Evolutionary conservation across 2,888 invertebrate genomes (phyloP).

Genomic region (Ophion obscuratus): DNA sequence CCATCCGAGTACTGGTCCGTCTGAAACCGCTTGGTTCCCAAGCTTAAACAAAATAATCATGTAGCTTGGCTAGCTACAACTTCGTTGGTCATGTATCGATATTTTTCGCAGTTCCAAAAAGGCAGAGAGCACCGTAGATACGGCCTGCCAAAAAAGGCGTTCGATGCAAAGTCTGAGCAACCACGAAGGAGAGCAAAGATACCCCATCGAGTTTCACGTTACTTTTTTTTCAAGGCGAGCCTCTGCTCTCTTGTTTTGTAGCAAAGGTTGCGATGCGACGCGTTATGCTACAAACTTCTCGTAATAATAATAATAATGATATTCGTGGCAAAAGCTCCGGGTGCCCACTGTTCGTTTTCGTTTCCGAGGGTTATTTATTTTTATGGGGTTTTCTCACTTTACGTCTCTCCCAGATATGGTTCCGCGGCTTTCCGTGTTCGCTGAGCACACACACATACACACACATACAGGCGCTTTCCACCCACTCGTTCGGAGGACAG

Average conservation of each 20-base stretch:
- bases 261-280: constrained; percentile 4
- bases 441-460: neutral
- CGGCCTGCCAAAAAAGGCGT: neutral
- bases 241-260: constrained; percentile 2
- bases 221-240: neutral
- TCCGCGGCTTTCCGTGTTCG: constrained; percentile 46
- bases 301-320: constrained; percentile 46
- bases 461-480: neutral
- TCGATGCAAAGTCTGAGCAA: neutral
- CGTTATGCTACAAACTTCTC: constrained; percentile 27
- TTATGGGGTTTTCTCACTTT: constrained; percentile 78
- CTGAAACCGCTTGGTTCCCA: neutral
- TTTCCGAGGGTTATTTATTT: constrained; percentile 81
- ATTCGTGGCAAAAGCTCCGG: constrained; percentile 42
- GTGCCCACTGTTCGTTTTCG: constrained; percentile 36
- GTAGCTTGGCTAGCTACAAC: too few species aligned
- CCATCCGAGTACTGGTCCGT: neutral
- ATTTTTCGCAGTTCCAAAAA: too few species aligned
- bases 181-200: neutral
- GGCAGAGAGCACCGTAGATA: neutral
- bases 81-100: too few species aligned
- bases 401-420: constrained; percentile 65
- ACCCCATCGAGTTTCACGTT: neutral
- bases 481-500: constrained; percentile 27
- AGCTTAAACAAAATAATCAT: neutral